Base-by-base conservation (phyloP, 2,797 vertebrate genomes). In the Jordanella pulchra region DNA sequence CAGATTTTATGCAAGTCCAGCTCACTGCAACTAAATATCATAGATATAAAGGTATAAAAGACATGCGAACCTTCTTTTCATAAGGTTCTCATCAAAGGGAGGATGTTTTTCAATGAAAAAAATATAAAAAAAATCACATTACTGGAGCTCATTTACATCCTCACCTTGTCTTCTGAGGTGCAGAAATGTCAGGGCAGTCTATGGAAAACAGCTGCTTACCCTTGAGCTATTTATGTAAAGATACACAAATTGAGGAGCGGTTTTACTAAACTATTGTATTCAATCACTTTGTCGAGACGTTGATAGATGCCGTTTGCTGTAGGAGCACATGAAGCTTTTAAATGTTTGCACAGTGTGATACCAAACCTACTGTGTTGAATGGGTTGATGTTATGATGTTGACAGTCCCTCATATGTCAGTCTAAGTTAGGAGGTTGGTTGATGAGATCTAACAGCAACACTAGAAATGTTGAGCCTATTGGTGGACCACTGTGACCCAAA, bases 301-400 rank as follows among this genome's bases (percentile, higher is more conserved):
- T 28, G 48, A 73, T 23, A 42, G 67, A 81, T 60, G 78, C 53
- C n/a, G 3, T n/a, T 69, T 72, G 0, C 28, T 42, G 50, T 35
- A 55, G 2, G 56, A 42, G 25, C 50, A 54, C 80, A 72, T 71
- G 71, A 61, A 81, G 64, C 60, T 82, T 51, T 27, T 44, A 2
- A 35, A 58, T 89, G 84, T 91, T 84, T 87, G 78, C 39, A 65
- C 78, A 83, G 71, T 28, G 65, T 67, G 69, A 85, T 63, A 61
- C 64, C 69, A 50, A 73, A 64, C 51, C 69, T 51, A 74, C 75
- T 69, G 3, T 53, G 18, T 27, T 78, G 70, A 82, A 84, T 53
- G 68, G n/a, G 79, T 39, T 48, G 30, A 77, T 75, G 68, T 82
- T 66, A 68, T 70, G 1, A 35, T 0, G 78, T 21, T 84, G 89